A percentile compares a stretch with the other conserved stretches of the same genome.
Evolutionary conservation across 2,888 invertebrate species (phyloP).

Genomic region (Amblyjoppa proteus): DNA sequence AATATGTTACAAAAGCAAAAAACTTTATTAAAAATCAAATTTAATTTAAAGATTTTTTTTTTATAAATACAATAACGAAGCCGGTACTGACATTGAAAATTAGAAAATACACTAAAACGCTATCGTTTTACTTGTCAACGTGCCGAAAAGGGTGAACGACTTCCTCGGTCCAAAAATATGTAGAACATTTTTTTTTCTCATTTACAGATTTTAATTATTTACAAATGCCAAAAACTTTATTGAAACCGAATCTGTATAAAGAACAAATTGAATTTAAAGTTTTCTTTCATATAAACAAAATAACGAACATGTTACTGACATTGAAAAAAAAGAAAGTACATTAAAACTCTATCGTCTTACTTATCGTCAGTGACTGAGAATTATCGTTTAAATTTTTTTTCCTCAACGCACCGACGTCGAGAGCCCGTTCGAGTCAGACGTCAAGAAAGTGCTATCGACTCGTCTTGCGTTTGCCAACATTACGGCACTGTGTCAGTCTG

Average conservation of each 20-base stretch:
- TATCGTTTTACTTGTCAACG: no score
- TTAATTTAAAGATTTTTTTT: no score
- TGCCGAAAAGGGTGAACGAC: not conserved
- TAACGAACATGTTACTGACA: no score
- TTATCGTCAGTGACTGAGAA: not conserved
- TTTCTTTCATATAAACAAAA: no score
- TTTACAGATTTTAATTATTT: no score
- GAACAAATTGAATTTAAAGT: not conserved
- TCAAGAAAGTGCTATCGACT: slow-evolving; percentile 15
- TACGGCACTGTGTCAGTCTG: slow-evolving; percentile 17
- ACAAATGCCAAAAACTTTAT: no score
- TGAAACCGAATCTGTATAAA: not conserved
- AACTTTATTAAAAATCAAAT: no score
- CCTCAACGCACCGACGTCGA: not conserved
- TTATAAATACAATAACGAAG: no score
- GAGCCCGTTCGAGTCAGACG: not conserved
- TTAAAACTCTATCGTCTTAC: not conserved
- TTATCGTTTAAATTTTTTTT: not conserved
- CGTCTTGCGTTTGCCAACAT: not conserved
- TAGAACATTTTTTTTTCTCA: no score
- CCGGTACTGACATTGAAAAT: no score
- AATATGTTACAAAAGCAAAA: no score
- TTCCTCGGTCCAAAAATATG: not conserved
- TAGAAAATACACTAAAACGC: no score
- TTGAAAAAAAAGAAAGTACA: not conserved